Evolutionary conservation across 2,113 vertebrate genomes (phyloP).

Genomic region (Uria lomvia): DNA sequence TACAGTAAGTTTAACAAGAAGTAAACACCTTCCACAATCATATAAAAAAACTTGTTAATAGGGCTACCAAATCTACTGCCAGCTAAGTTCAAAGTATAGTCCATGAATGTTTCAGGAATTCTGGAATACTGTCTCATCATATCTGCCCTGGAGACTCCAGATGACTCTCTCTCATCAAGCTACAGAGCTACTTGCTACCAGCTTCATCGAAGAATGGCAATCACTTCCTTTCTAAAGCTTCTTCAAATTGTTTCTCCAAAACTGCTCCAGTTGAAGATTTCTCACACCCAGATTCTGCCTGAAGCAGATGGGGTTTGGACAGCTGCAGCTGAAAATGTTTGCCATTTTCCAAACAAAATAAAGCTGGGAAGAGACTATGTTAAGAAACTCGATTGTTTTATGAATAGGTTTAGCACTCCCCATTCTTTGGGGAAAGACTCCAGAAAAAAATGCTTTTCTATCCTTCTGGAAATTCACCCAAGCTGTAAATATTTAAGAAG

Average conservation of each 20-base stretch:
- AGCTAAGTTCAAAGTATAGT: not conserved
- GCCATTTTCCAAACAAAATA: slow-evolving; percentile 6
- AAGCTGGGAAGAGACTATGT: not conserved
- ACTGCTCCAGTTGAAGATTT: not conserved
- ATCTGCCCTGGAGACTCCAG: not conserved
- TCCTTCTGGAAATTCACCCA: not conserved
- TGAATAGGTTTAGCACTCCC: not conserved
- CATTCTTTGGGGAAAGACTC: not conserved
- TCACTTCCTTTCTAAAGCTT: not conserved
- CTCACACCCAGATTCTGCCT: not conserved
- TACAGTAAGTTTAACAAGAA: not conserved
- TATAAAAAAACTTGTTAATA: not conserved
- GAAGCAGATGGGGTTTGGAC: slow-evolving; percentile 23
- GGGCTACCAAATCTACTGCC: not conserved
- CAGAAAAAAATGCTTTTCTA: not conserved
- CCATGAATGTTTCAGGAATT: not conserved
- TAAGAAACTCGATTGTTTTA: not conserved
- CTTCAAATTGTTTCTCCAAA: not conserved
- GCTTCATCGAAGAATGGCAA: not conserved
- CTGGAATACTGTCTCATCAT: not conserved
- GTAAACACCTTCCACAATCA: not conserved
- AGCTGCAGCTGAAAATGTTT: slow-evolving; percentile 3
- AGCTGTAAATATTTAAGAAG: not conserved
- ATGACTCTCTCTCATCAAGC: not conserved
- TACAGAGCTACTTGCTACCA: not conserved